Percentiles rank a stretch among this genome's conserved stretches.
These are phyloP conservation scores for Ceratoteleas bidentatus DNA, from an alignment of 1,140 invertebrate species.

Conservation along the genomic window DNA sequence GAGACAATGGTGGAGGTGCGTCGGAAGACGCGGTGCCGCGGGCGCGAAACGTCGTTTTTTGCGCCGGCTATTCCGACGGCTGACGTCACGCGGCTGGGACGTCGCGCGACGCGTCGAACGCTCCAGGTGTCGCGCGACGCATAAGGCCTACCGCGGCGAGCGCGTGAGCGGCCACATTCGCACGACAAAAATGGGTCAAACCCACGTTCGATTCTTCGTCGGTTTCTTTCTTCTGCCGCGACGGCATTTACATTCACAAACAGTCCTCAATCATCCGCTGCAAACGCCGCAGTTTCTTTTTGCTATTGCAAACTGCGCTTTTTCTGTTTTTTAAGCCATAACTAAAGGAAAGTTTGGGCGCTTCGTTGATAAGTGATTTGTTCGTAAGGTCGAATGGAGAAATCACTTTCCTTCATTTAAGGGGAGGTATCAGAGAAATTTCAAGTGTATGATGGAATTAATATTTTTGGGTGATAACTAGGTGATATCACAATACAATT, in stretches of 20 bases:
- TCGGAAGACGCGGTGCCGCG: conserved; percentile 5
- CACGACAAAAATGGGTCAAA: conserved; percentile 50
- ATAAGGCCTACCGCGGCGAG: conserved; percentile 19
- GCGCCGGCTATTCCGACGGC: conserved; percentile 18
- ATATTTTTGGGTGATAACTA: too few species aligned
- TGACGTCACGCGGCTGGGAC: conserved; percentile 32
- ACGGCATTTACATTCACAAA: conserved; percentile 17
- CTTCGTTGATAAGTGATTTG: too few species aligned
- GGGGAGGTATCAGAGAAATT: too few species aligned
- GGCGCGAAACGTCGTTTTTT: conserved; percentile 8
- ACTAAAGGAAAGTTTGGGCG: too few species aligned
- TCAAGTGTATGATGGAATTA: too few species aligned
- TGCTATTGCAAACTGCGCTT: too few species aligned
- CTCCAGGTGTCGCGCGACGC: conserved; percentile 8
- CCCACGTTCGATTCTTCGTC: conserved; percentile 29
- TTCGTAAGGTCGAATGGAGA: too few species aligned
- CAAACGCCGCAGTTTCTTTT: too few species aligned
- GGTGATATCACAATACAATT: too few species aligned
- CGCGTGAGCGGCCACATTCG: conserved; percentile 40
- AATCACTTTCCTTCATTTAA: too few species aligned
- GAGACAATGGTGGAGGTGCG: conserved; percentile 43
- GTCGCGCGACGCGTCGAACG: neutral
- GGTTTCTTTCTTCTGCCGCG: neutral
- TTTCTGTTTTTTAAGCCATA: too few species aligned
- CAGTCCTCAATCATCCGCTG: neutral